These are phyloP conservation scores for Zaprionus obscuricornis DNA, from an alignment of 2,888 invertebrate genomes.

Conservation along the genomic window DNA sequence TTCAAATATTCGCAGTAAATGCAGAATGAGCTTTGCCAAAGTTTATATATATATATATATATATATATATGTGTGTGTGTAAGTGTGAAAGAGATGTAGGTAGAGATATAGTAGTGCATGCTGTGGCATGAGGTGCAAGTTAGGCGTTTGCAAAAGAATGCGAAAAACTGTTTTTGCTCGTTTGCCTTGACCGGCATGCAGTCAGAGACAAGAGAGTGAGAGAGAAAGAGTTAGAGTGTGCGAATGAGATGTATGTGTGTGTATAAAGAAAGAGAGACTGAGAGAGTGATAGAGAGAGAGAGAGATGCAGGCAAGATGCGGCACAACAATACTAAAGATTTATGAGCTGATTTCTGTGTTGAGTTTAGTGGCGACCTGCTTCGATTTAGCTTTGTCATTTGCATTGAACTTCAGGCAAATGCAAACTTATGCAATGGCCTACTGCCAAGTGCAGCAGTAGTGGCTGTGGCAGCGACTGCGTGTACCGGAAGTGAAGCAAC, in stretches of 20 bases:
- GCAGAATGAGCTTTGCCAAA: no score
- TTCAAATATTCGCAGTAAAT: no score
- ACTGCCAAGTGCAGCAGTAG: constrained; percentile 34
- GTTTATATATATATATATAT: no score
- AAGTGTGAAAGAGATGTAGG: no score
- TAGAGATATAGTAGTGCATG: no score
- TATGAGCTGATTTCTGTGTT: constrained; percentile 47
- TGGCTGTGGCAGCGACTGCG: no score
- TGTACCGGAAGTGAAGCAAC: constrained; percentile 32
- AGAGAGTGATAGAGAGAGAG: background rate
- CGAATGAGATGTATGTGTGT: background rate
- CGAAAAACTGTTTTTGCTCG: no score
- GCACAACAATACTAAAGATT: constrained; percentile 39
- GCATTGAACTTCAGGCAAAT: constrained; percentile 62
- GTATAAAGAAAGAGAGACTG: background rate
- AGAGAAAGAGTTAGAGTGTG: background rate
- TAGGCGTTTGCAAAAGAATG: constrained; percentile 20
- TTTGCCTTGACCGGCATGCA: constrained; percentile 67
- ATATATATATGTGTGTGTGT: no score
- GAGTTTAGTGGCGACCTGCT: constrained; percentile 35
- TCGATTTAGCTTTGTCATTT: constrained; percentile 52
- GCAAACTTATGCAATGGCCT: constrained; percentile 55
- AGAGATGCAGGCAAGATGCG: background rate
- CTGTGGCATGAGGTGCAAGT: background rate
- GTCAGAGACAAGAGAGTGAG: constrained; percentile 15